These are phyloP conservation scores for Colletes gigas DNA, from an alignment of 1,140 invertebrate genomes.

Conservation along the genomic window DNA sequence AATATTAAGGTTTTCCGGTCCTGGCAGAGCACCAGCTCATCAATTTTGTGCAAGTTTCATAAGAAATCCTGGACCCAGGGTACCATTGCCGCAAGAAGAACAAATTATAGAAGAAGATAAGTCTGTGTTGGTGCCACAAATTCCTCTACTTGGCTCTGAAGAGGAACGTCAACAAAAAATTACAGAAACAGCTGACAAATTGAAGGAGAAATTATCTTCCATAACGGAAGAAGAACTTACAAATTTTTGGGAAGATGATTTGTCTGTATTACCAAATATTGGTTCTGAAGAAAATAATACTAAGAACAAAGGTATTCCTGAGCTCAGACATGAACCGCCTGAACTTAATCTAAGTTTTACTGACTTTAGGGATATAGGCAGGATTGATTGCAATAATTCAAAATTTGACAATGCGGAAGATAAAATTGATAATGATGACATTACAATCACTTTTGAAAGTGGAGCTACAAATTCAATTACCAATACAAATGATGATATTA, in stretches of 20 bases:
- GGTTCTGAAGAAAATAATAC: conserved; percentile 15
- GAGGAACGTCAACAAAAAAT: conserved; percentile 77
- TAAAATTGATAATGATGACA: background rate
- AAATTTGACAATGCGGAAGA: conserved; percentile 21
- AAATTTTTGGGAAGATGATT: conserved; percentile 70
- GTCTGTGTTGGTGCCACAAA: background rate
- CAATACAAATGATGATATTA: conserved; percentile 20
- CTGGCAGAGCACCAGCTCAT: conserved; percentile 20
- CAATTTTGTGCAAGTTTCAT: background rate
- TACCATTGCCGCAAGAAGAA: background rate
- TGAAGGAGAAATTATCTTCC: conserved; percentile 72
- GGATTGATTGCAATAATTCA: conserved; percentile 65
- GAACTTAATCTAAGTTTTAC: conserved; percentile 68
- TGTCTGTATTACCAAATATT: conserved; percentile 31
- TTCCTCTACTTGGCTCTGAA: conserved; percentile 73
- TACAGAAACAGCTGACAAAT: conserved; percentile 73
- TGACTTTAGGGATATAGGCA: conserved; percentile 74
- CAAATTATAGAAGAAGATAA: conserved; percentile 5
- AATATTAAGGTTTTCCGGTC: conserved; percentile 27
- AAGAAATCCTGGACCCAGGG: conserved; percentile 3
- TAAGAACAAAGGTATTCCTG: conserved; percentile 54
- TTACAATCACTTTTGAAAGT: background rate
- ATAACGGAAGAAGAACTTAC: conserved; percentile 67
- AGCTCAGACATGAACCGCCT: conserved; percentile 66
- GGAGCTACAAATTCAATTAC: background rate